phyloP scores from a whole-genome alignment of 2,113 vertebrate genomes.

The Heteronetta atricapilla region DNA sequence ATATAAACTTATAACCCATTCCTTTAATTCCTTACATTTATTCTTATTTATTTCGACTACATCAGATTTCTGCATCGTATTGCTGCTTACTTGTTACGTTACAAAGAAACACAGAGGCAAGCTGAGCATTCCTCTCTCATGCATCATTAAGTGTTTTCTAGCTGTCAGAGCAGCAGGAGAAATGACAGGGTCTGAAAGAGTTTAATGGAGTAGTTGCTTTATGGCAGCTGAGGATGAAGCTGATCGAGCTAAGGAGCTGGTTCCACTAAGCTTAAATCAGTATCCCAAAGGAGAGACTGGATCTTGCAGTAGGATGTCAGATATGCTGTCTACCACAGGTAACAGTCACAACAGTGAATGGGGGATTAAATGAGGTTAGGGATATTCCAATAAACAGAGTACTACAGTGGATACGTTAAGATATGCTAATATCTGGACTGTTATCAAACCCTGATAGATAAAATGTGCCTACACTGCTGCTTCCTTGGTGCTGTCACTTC shows the following conservation, averaged over 20 bases:
- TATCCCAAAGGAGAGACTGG: neutral
- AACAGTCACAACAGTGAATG: neutral
- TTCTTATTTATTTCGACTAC: neutral
- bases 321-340: rapidly evolving
- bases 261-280: neutral
- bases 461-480: rapidly evolving
- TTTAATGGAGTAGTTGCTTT: rapidly evolving
- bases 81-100: neutral
- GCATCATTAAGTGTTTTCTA: neutral
- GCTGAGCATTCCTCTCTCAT: neutral
- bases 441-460: neutral
- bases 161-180: neutral
- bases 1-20: neutral
- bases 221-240: neutral
- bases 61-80: neutral
- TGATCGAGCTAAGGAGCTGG: neutral
- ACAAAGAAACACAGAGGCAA: neutral
- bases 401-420: neutral
- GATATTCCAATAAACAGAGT: neutral
- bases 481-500: neutral
- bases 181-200: neutral
- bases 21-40: neutral
- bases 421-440: neutral
- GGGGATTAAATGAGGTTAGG: neutral
- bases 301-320: neutral